Evolutionary conservation across 2,888 invertebrate genomes (phyloP), one percentile per base, ranked within the genome.

Genomic region (Andrena chrysosceles): DNA sequence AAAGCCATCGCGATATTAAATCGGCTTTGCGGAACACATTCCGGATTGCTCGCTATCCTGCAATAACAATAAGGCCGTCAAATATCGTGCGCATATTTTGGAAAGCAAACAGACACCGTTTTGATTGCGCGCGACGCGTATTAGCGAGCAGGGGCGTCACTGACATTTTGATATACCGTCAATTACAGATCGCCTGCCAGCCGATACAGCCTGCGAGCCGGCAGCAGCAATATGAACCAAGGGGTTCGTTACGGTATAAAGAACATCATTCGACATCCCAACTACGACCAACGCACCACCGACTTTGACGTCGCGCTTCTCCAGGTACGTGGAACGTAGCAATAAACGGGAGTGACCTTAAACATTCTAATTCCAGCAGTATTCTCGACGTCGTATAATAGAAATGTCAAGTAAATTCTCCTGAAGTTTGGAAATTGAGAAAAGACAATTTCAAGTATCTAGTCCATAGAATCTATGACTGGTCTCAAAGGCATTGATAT

Each of bases 231-330:
- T 56, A 82, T 62, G 23, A 31, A 77, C 23, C 48, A 35, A 2
- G 89, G 85, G 13, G 74, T 48, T 2, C 26, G 23, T 52, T 87
- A 88, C 68, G 0, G 7, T 1, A 42, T 91, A 3, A 84, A 82
- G 49, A 72, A 63, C 1, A 60, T 90, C 4, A 72, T 90, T 52
- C 35, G 82, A 42, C 93, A 94, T 77, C 90, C 91, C 31, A 80
- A 87, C 8, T 93, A 91, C 88, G 77, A 88, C n/a, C 2, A 56
- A 0, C 29, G 35, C 20, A 87, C 85, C 4, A 69, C 88, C 8
- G 93, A 94, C 78, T 92, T 87, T 66, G 94, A 94, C 71, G 87
- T 93, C n/a, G 86, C 86, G 2, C 81, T 89, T 16, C n/a, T 89
- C 13, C 63, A 89, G 79, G 88, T 88, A 75, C 3, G 68, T 49